phyloP scores from a whole-genome alignment of 2,113 vertebrate species.

The Dipodomys spectabilis region DNA sequence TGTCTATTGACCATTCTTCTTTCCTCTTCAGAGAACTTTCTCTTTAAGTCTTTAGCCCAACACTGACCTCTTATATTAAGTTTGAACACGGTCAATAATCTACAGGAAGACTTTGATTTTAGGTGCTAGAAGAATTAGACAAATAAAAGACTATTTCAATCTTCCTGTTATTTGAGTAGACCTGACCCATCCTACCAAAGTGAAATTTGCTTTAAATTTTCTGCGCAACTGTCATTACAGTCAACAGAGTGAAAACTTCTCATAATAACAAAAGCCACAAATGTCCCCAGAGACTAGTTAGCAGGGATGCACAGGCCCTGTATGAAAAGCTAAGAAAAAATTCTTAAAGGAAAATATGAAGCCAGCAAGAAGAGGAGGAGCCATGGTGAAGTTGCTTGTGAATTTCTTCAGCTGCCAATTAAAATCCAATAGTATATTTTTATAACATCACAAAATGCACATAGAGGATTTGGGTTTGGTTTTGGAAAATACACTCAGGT shows the following conservation, averaged over 20 bases:
- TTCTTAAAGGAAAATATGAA: not conserved
- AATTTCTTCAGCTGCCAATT: not conserved
- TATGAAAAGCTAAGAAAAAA: not conserved
- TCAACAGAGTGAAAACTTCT: not conserved
- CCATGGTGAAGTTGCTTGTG: not conserved
- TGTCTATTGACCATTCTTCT: no score
- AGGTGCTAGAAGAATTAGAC: not conserved
- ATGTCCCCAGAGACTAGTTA: not conserved
- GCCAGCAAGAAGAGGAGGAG: not conserved
- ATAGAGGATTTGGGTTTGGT: not conserved
- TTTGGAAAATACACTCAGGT: slow-evolving; percentile 33
- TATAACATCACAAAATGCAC: not conserved
- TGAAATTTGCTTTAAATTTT: not conserved
- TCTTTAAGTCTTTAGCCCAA: no score
- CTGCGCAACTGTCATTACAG: not conserved
- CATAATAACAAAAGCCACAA: not conserved
- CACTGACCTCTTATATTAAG: no score
- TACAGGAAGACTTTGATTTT: not conserved
- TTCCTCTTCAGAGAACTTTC: no score
- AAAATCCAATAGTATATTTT: not conserved
- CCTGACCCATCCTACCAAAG: not conserved
- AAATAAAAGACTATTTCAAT: not conserved
- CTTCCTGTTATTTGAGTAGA: not conserved
- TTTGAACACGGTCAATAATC: not conserved
- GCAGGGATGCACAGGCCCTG: not conserved